Base-by-base conservation (phyloP, 2,797 vertebrate genomes). In the Pipistrellus pygmaeus region DNA sequence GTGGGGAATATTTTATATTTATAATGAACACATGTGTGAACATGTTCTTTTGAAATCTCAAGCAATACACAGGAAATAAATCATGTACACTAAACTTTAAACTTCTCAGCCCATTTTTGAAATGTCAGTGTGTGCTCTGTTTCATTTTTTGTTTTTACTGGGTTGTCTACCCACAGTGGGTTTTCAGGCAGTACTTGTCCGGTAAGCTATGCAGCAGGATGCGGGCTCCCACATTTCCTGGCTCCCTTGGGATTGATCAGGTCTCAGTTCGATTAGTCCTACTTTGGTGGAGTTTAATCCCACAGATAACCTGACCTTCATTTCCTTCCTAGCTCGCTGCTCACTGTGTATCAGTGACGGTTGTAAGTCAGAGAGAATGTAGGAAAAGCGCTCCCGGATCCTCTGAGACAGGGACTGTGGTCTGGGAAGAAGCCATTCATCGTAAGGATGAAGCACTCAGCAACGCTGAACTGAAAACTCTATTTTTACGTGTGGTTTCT, bases 281-380 rank as follows among this genome's bases (percentile, higher is more conserved):
- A 41, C 57, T 97, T 96, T 95, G 96, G 94, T 97, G 83, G 97
- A 90, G 96, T 97, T 97, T 96, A 96, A 51, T 82, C 72, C 71
- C 69, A 1, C 27, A 21, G 72, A 53, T 82, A 55, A 85, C n/a
- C 51, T 77, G 2, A 12, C 81, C 32, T 84, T 83, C 60, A 35
- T 64, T 72, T 76, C 55, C 92, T 95, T 69, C 62, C 93, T 27
- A 96, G 93, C 81, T 89, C 30, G 32, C 32, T 75, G 85, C 72
- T 84, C 21, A 30, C 71, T 48, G 11, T 87, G 94, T 90, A 85
- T 87, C 72, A 27, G 32, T 35, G 9, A 53, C 64, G 13, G 18
- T 90, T 44, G 38, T 51, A 62, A 84, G 53, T 73, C 85, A 81
- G 83, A 90, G 88, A 85, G 68, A 91, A 71, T 13, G 82, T 78